Base-by-base conservation (phyloP, 2,888 invertebrate genomes). In the Calliscelio sp. region DNA sequence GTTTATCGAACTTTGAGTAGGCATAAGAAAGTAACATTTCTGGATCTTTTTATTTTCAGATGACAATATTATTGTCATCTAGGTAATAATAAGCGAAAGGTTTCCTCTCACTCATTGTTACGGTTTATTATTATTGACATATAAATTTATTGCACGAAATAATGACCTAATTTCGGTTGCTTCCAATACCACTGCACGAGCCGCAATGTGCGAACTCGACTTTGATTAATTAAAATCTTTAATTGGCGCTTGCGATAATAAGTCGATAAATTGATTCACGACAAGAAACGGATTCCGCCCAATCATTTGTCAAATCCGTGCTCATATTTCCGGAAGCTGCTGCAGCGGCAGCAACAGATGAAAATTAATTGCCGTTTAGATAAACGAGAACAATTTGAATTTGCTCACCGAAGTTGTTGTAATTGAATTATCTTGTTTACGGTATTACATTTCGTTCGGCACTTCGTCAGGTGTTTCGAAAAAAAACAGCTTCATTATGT, bases 181-280 rank as follows among this genome's bases (percentile, higher is more conserved):
- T 63, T 63, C 14, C 44, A n/a, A n/a, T n/a, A n/a, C n/a, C n/a
- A n/a, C n/a, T n/a, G n/a, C n/a, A n/a, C n/a, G 2, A 8, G 57
- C 24, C 10, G 16, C 5, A 57, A 35, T 20, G 8, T 6, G 41
- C 20, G 20, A 44, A 44, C 7, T 10, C 5, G 51, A 66, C 44
- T 51, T 46, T 57, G 46, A 71, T 41, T 71, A 71, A 71, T 71
- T 57, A 46, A 71, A 11, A 66, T 24, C 35, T 51, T 24, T 38
- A 53, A 51, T 51, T 51, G 16, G 46, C 44, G 46, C 14, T 35
- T 6, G 28, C 20, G 16, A 51, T 49, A 38, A 66, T 66, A 53
- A 66, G 44, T 46, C 57, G 70, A 57, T 71, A 20, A 57, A 71
- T 57, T 53, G 57, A 57, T 71, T 46, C 55, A 57, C 44, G 55